A percentile compares a stretch with the other conserved stretches of the same genome.
Evolutionary conservation across 2,113 vertebrate genomes (phyloP).

Genomic region (Platanista minor): DNA sequence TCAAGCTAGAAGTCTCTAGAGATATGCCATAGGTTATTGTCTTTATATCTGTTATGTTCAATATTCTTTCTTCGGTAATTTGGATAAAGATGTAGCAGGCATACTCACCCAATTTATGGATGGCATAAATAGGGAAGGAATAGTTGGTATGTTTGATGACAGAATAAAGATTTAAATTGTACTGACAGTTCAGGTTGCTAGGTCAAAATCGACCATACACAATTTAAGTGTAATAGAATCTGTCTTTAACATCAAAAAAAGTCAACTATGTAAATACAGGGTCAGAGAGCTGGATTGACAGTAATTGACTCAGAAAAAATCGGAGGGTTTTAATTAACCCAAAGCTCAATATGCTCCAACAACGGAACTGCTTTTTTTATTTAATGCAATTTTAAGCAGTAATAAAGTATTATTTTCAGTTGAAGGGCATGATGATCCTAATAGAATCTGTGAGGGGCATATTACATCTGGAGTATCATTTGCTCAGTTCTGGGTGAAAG

Average conservation of each 20-base stretch:
- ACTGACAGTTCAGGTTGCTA: not conserved
- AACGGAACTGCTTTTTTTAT: not conserved
- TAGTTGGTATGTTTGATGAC: not conserved
- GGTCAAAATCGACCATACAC: not conserved
- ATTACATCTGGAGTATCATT: not conserved
- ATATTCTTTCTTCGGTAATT: not conserved
- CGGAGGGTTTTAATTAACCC: conserved; percentile 32
- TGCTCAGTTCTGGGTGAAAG: conserved; percentile 44
- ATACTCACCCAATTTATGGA: not conserved
- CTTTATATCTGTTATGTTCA: not conserved
- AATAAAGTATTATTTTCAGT: not conserved
- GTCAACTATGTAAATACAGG: not conserved
- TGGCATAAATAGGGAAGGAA: not conserved
- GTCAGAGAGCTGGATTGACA: not conserved
- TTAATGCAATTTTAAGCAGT: not conserved
- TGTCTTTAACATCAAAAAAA: not conserved
- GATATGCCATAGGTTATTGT: not conserved
- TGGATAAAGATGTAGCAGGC: not conserved
- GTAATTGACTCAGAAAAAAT: not conserved
- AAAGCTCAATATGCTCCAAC: not conserved
- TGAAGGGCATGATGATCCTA: conserved; percentile 12
- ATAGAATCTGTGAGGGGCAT: not conserved
- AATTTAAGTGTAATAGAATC: not conserved
- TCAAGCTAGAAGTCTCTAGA: not conserved
- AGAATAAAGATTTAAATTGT: not conserved